These are phyloP conservation scores for Dinomys branickii DNA, from an alignment of 2,113 vertebrate genomes.

Conservation along the genomic window DNA sequence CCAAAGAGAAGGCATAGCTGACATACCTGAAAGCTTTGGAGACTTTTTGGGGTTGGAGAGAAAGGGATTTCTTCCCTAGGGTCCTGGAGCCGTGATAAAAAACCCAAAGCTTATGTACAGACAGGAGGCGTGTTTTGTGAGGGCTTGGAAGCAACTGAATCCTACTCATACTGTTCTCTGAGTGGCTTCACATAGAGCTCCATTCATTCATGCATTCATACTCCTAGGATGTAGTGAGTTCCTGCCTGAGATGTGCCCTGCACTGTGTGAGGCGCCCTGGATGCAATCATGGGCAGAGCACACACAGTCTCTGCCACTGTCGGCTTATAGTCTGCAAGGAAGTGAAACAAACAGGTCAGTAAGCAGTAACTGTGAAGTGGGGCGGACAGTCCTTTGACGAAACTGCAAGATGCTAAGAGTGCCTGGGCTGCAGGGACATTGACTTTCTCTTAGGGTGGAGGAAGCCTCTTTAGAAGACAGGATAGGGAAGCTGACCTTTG, in stretches of 20 bases:
- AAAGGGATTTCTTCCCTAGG: neutral
- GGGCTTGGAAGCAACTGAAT: neutral
- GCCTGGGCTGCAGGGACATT: neutral
- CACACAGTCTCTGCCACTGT: neutral
- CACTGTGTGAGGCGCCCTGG: neutral
- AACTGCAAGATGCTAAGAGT: neutral
- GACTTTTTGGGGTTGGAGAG: neutral
- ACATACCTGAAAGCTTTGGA: neutral
- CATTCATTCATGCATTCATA: neutral
- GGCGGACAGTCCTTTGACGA: too few species aligned
- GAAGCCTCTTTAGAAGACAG: neutral
- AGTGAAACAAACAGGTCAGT: neutral
- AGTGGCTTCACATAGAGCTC: neutral
- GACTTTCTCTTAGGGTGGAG: neutral
- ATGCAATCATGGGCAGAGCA: rapidly evolving
- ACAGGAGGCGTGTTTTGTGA: neutral
- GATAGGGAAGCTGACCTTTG: neutral
- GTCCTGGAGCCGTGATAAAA: neutral
- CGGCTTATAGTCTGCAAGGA: neutral
- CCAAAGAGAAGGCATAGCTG: neutral
- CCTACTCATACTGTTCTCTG: neutral
- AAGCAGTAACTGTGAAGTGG: neutral
- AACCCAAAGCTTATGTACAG: neutral
- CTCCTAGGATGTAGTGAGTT: rapidly evolving
- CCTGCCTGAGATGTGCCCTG: rapidly evolving